Evolutionary conservation across 2,797 vertebrate species (phyloP), one percentile per base, ranked within the genome.

Genomic region (Bryconaethiops microstoma): DNA sequence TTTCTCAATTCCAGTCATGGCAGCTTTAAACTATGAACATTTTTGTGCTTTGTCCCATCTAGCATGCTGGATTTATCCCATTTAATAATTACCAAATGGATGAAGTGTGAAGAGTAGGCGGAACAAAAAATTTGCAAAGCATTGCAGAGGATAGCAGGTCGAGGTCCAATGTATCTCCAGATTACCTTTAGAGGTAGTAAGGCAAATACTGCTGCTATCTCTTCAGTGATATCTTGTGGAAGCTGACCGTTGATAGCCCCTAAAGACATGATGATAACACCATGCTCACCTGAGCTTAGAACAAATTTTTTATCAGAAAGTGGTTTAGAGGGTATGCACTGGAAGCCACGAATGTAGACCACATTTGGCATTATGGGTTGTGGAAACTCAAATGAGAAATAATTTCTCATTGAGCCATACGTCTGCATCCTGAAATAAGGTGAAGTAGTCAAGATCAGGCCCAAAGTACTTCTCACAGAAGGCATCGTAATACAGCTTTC

Each of bases 311-410:
- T 75, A 12, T 17, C 59, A 25, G 86, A 64, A 59, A 91, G 89
- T 0, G 86, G 84, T 17, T 84, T 85, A 0, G 87, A 54, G 0
- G 89, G 84, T 65, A 73, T 84, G 82, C 90, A 91, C 42, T 91
- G 90, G 48, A 92, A 90, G 6, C 90, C 90, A 0, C 87, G 87
- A 39, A 91, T 86, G 45, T 92, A 91, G 2, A 91, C 35, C 35
- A 35, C 4, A 4, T 35, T 35, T 35, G 35, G 35, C 35, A 35
- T 35, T 35, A 4, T 35, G 5, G 91, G 90, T 16, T 89, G 77
- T 1, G 91, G 89, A 81, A 88, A 92, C 45, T 91, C 90, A 71
- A 91, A 89, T 2, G 88, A 88, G 42, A 91, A 91, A 63, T 92
- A 89, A 14, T 88, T 86, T 77, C 90, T 87, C 88, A 91, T n/a